Evolutionary conservation across 2,797 vertebrate genomes (phyloP), one percentile per base, ranked within the genome.

Genomic region (Gymnothorax javanicus): DNA sequence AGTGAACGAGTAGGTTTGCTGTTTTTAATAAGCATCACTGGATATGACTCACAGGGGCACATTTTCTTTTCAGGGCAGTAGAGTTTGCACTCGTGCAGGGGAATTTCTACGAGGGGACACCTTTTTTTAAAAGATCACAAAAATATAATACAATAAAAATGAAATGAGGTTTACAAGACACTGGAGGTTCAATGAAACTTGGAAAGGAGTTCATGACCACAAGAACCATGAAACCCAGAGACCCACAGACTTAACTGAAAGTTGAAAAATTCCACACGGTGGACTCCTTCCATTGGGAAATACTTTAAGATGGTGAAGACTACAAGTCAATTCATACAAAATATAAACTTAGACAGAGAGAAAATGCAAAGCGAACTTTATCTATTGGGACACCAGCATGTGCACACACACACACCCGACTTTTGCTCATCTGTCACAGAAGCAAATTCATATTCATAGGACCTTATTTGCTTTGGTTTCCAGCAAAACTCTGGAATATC

Each of bases 151-250:
- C 75, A 52, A 87, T 85, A 91, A 92, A 89, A 87, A 89, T 84
- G 84, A 84, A 89, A 83, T 43, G 27, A 77, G 73, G 89, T 92
- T 93, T 92, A 93, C 89, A 89, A 91, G 88, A 90, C 87, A 89
- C 83, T 86, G 67, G 90, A 89, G 88, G 88, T 89, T 91, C 84
- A 89, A 88, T 91, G 90, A 92, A 91, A 23, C 43, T 67, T 54
- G 77, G 89, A 87, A 83, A 88, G 84, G 82, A 88, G 88, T 88
- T 92, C 87, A 91, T 90, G 91, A 91, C 52, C 33, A 77, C 11
- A 6, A 13, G 15, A 15, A 77, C 33, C 27, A 77, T 77, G 73
- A 52, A 50, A 52, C 73, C 23, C 64, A 67, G 23, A n/a, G 23
- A 4, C 23, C 25, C 5, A 25, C n/a, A 11, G n/a, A 27, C 69